These are phyloP conservation scores for Eurois occulta DNA, from an alignment of 2,888 invertebrate species.

Conservation along the genomic window DNA sequence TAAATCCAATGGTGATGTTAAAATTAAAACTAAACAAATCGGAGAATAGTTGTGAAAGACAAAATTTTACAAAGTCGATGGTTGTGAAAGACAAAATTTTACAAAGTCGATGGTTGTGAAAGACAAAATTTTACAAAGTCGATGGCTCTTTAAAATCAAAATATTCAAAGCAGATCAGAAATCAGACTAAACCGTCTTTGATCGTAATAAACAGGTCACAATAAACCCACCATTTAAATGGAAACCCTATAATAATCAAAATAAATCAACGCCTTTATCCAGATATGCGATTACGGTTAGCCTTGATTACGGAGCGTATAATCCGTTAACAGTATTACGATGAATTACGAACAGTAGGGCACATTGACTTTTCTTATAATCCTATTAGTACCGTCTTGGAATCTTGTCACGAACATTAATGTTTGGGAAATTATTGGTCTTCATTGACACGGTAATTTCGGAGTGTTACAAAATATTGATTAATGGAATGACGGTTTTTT, in stretches of 20 bases:
- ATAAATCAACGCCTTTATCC: conserved; percentile 58
- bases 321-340: conserved; percentile 75
- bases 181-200: neutral
- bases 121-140: neutral
- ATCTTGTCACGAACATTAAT: conserved; percentile 55
- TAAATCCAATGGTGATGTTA: neutral
- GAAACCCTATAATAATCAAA: conserved; percentile 27
- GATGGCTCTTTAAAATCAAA: neutral
- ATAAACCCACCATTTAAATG: conserved; percentile 16
- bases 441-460: conserved; percentile 23
- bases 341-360: conserved; percentile 72
- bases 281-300: conserved; percentile 50
- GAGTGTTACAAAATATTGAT: conserved; percentile 39
- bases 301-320: conserved; percentile 70
- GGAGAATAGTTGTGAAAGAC: too few species aligned
- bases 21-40: neutral
- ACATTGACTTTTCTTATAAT: conserved; percentile 70
- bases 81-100: neutral
- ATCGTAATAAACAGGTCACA: conserved; percentile 11
- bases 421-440: conserved; percentile 42
- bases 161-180: neutral
- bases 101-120: neutral
- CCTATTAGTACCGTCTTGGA: conserved; percentile 70
- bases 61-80: neutral
- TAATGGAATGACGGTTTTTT: conserved; percentile 22